Evolutionary conservation across 1,140 invertebrate genomes (phyloP), one percentile per base, ranked within the genome.

Genomic region (Papilio helenus): DNA sequence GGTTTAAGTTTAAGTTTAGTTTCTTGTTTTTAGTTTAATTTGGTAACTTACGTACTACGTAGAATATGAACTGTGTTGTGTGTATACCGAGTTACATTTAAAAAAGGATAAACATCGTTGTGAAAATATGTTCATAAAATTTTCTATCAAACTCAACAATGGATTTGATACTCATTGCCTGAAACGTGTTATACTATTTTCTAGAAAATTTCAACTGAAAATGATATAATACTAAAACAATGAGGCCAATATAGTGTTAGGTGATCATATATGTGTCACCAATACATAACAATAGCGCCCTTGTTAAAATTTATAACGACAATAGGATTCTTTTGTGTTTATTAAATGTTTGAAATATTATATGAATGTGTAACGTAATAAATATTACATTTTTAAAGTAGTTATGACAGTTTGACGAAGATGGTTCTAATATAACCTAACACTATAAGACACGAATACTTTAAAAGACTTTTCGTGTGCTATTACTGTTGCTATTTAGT

Each of bases 291-390:
- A 61, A 61, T 61, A 14, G 58, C 58, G 23, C 58, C 58, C 58
- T 26, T 61, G 58, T 61, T 61, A 8, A 61, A 61, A 61, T 26
- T 61, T 61, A 61, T 61, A 61, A 55, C 51, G 51, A 55, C 51
- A 55, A 55, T 55, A 55, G 51, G 16, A 55, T 8, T 55, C 5
- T 55, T 18, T n/a, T 55, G 18, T 55, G n/a, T n/a, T 55, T 9
- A 55, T 55, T 55, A 55, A 51, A 51, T n/a, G 51, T 55, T 55
- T 55, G n/a, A 55, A 55, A n/a, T 51, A 51, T 55, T 55, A 49
- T 16, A 16, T 49, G 18, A 55, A n/a, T 46, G 10, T 46, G 18
- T 51, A 20, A 55, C 51, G 18, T 55, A n/a, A 55, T 55, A 55
- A 55, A 55, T 55, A 55, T n/a, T n/a, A 55, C 51, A n/a, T n/a